Evolutionary conservation across 2,888 invertebrate species (phyloP).

Genomic region (Trissolcus japonicus): DNA sequence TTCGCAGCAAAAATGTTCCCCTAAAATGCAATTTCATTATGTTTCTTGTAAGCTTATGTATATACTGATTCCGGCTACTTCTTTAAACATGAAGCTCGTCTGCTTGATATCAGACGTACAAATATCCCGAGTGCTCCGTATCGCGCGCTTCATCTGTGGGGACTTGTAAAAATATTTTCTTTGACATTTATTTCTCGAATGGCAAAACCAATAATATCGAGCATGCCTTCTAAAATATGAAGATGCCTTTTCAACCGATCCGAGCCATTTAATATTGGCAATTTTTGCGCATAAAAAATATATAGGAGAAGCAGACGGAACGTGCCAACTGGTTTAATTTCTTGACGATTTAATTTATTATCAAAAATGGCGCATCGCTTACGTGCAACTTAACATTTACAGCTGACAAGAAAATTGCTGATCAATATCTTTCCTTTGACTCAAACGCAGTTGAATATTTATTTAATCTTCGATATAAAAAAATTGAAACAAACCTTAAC

Average conservation of each 20-base stretch:
- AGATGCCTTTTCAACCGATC: slow-evolving; percentile 46
- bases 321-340: slow-evolving; percentile 8
- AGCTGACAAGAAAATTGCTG: neutral
- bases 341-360: neutral
- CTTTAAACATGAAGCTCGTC: slow-evolving; percentile 32
- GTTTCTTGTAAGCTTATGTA: slow-evolving; percentile 10
- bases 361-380: too few species aligned
- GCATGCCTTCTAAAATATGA: slow-evolving; percentile 33
- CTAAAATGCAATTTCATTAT: slow-evolving; percentile 39
- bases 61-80: slow-evolving; percentile 24
- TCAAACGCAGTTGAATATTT: too few species aligned
- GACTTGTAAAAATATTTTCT: slow-evolving; percentile 54
- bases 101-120: slow-evolving; percentile 38
- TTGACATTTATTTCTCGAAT: slow-evolving; percentile 38
- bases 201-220: slow-evolving; percentile 38
- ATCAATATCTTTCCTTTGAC: slow-evolving; percentile 32
- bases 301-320: slow-evolving; percentile 6
- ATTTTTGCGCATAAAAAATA: slow-evolving; percentile 29
- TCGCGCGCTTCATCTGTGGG: slow-evolving; percentile 27
- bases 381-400: neutral
- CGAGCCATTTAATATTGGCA: slow-evolving; percentile 37
- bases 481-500: too few species aligned
- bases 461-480: too few species aligned
- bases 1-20: neutral
- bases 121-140: slow-evolving; percentile 34